Percentiles rank a stretch among this genome's conserved stretches.
Conservation (phyloP, 2,888 invertebrate genomes). For the Loripinus fragilis region DNA sequence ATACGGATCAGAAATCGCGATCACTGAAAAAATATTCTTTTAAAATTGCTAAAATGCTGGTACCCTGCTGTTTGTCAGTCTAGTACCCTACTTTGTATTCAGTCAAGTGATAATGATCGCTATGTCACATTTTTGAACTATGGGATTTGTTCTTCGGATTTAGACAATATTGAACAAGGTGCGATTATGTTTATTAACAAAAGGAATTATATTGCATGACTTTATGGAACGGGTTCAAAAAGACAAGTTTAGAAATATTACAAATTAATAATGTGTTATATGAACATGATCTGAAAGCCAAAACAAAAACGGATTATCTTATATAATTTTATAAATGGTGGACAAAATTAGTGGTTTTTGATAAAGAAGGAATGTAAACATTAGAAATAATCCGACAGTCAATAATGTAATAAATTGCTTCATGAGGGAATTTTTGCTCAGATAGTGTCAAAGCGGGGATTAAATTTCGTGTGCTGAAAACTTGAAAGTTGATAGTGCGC, state of each 20-base stretch:
- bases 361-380: background rate
- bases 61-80: too few relatives aligned
- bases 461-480: too few relatives aligned
- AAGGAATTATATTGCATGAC: conserved; percentile 3
- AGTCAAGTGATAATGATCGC: too few relatives aligned
- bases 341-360: background rate
- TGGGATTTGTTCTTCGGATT: conserved; percentile 1
- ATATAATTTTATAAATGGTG: background rate
- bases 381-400: background rate
- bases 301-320: background rate
- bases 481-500: too few relatives aligned
- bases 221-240: background rate
- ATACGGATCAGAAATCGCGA: too few relatives aligned
- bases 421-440: too few relatives aligned
- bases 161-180: background rate
- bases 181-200: background rate
- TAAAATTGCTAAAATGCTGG: too few relatives aligned
- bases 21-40: too few relatives aligned
- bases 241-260: background rate
- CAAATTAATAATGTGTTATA: too few relatives aligned
- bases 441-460: too few relatives aligned
- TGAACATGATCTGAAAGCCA: too few relatives aligned
- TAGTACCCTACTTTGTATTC: too few relatives aligned
- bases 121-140: background rate
- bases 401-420: background rate